phyloP scores from a whole-genome alignment of 2,888 invertebrate species.

The Steinernema carpocapsae region DNA sequence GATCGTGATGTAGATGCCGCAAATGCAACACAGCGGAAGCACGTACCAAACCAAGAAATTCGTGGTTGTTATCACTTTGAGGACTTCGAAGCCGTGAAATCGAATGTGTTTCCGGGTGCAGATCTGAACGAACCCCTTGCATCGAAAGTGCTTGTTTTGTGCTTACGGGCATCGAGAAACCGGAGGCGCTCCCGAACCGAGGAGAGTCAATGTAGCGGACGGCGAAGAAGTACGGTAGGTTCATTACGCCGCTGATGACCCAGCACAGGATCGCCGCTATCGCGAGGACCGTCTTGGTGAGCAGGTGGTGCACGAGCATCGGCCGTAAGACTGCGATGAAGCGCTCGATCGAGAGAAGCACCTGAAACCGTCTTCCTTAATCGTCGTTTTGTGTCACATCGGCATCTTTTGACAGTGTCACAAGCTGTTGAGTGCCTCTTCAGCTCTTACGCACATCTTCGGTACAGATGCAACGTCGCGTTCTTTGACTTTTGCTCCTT shows the following conservation, averaged over 20 bases:
- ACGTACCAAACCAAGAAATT: constrained; percentile 64
- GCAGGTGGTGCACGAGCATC: constrained; percentile 58
- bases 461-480: no score
- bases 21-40: constrained; percentile 69
- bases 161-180: background rate
- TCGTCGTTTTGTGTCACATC: background rate
- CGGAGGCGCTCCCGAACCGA: background rate
- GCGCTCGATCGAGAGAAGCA: constrained; percentile 64
- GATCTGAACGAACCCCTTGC: constrained; percentile 45
- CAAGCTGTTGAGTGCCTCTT: no score
- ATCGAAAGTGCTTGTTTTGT: no score
- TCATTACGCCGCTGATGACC: constrained; percentile 41
- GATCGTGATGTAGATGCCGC: constrained; percentile 70
- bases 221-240: constrained; percentile 63
- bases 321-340: constrained; percentile 65
- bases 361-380: constrained; percentile 46
- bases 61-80: constrained; percentile 61
- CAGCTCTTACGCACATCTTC: no score
- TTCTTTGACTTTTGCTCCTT: no score
- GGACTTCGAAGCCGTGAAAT: constrained; percentile 55
- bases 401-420: background rate
- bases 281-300: constrained; percentile 45
- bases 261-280: background rate
- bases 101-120: constrained; percentile 56
- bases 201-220: constrained; percentile 55